Evolutionary conservation across 2,113 vertebrate species (phyloP).

Genomic region (Dipodomys stephensi): DNA sequence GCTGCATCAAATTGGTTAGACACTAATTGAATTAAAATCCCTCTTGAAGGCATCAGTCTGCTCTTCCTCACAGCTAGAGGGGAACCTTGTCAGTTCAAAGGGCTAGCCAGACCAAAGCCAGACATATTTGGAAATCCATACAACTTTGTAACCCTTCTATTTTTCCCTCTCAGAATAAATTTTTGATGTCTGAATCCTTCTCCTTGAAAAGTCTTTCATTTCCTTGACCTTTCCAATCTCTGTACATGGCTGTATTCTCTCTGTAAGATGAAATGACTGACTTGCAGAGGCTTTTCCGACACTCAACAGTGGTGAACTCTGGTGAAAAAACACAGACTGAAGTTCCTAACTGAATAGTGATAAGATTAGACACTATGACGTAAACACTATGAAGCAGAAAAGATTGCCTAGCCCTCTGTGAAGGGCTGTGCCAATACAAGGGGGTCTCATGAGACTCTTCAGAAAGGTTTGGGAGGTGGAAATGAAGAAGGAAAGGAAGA

Average conservation of each 20-base stretch:
- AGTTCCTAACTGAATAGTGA: background rate
- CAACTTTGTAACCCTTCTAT: background rate
- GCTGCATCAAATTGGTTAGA: constrained; percentile 72
- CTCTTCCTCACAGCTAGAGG: constrained; percentile 10
- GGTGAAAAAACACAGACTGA: background rate
- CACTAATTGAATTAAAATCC: constrained; percentile 83
- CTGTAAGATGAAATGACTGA: background rate
- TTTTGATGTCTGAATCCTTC: constrained; percentile 36
- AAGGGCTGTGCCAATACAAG: background rate
- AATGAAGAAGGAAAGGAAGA: background rate
- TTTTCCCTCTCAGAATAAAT: constrained; percentile 41
- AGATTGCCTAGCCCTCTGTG: background rate
- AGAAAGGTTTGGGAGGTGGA: background rate
- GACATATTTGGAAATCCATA: constrained; percentile 37
- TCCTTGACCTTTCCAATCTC: constrained; percentile 24
- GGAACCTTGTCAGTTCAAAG: constrained; percentile 45
- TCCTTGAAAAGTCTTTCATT: constrained; percentile 43
- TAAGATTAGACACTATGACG: background rate
- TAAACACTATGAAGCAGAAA: background rate
- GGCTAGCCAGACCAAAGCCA: background rate
- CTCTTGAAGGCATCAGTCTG: constrained; percentile 64
- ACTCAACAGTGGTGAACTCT: background rate
- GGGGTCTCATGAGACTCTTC: background rate
- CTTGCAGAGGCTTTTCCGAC: background rate
- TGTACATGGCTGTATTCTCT: background rate